Base-by-base conservation (phyloP, 1,140 invertebrate genomes). In the Macrosteles quadrilineatus region DNA sequence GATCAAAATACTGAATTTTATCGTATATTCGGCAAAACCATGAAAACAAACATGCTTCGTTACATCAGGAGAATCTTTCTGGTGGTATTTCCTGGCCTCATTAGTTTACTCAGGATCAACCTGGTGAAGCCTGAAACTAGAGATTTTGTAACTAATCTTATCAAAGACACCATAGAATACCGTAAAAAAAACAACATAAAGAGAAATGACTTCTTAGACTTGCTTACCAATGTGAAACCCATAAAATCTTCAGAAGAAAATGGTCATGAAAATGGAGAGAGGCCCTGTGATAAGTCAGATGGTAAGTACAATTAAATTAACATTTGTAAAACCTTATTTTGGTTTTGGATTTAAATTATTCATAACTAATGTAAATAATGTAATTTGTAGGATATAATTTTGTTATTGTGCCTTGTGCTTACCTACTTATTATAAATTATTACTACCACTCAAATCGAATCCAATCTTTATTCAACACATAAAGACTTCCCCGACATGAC, bases 141-240 rank as follows among this genome's bases (percentile, higher is more conserved):
- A 19, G 69, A 78, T 6, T 84, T 85, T 69, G 85, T 84, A 68
- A 73, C 77, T 11, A 74, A 75, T 29, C 78, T 85, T 2, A 83
- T 88, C 3, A 81, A 82, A 72, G 81, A 87, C 27, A 85, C 83
- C 0, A 80, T 87, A 2, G 78, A 82, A 21, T 81, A 83, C 73
- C 75, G 85, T 0, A 81, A 83, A 70, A 77, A 81, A 25, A 79
- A 84, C 59, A 80, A 81, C 11, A 74, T 86, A 19, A 75, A 75
- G 0, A 78, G 85, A 66, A 82, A 83, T 67, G 86, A 87, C 75
- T 83, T 87, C 70, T 71, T 87, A 68, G 83, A 87, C 65, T 72
- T 86, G 27, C 72, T 87, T 2, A 82, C 86, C 57, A 80, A 84
- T 57, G 67, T 87, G 1, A 80, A 80, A 65, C 82, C 84, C 75